These are phyloP conservation scores for Micromussa lordhowensis DNA, from an alignment of 92 coral and sea anemone genomes.

Conservation along the genomic window DNA sequence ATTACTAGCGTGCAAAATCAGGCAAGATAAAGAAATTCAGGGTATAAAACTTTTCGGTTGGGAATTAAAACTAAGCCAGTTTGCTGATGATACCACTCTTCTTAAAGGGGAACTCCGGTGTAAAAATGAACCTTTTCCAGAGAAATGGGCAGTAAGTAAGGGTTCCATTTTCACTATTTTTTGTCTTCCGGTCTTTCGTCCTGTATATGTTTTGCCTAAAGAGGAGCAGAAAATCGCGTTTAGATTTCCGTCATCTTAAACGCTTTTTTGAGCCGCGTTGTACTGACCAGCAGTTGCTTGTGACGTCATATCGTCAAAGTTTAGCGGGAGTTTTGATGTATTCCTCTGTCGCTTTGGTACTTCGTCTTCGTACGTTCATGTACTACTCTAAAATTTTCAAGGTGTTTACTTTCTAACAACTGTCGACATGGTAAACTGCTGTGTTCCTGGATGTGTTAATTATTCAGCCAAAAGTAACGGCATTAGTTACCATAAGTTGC, in stretches of 20 bases:
- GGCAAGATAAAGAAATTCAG: too few relatives aligned
- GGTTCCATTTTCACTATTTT: too few relatives aligned
- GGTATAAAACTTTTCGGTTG: too few relatives aligned
- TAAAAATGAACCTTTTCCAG: too few relatives aligned
- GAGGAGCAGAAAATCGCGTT: too few relatives aligned
- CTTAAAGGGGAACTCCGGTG: too few relatives aligned
- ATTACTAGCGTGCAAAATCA: too few relatives aligned
- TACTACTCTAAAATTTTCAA: background rate
- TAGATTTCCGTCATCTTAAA: background rate
- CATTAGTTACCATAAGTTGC: conserved; percentile 26
- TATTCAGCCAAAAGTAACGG: conserved; percentile 25
- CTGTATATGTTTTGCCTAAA: too few relatives aligned
- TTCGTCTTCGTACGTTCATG: background rate
- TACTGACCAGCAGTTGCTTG: background rate
- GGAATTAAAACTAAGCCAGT: too few relatives aligned
- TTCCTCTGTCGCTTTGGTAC: background rate
- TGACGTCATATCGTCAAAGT: background rate
- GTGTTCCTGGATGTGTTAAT: conserved; percentile 18
- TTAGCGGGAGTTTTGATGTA: background rate
- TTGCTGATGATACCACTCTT: too few relatives aligned
- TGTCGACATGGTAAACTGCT: background rate
- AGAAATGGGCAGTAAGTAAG: too few relatives aligned
- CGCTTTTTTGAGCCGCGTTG: background rate
- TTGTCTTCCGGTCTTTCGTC: too few relatives aligned
- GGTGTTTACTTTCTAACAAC: background rate